phyloP scores from a whole-genome alignment of 2,113 vertebrate genomes.

The Brachirus orientalis region DNA sequence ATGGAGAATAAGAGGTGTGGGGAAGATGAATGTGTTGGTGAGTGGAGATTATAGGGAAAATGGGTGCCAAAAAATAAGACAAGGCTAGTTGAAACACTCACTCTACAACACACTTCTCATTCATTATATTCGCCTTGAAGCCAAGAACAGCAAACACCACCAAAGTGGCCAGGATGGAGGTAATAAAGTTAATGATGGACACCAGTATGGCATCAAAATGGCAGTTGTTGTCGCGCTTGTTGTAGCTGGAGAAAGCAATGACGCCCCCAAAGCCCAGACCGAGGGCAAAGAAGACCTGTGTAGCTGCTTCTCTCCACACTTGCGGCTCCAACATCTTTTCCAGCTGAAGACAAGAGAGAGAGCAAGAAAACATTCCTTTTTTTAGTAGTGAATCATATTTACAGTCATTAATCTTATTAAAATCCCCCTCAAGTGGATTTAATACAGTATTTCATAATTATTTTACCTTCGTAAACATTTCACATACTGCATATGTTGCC shows the following conservation, averaged over 20 bases:
- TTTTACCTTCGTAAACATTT: too few species aligned
- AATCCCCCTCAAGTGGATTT: background rate
- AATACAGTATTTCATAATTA: background rate
- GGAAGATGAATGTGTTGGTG: slow-evolving; percentile 2
- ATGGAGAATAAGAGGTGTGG: background rate
- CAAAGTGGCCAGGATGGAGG: slow-evolving; percentile 94
- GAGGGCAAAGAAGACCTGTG: slow-evolving; percentile 96
- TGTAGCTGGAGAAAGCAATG: slow-evolving; percentile 99
- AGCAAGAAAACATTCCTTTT: too few species aligned
- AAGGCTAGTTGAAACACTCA: slow-evolving; percentile 77
- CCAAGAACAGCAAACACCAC: slow-evolving; percentile 98
- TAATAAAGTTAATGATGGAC: slow-evolving; percentile 97
- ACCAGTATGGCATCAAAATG: slow-evolving; percentile 96
- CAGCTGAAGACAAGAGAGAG: slow-evolving; percentile 77
- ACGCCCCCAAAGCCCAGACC: slow-evolving; percentile 97
- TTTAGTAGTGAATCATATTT: background rate
- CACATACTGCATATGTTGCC: background rate
- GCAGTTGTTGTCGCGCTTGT: slow-evolving; percentile 99
- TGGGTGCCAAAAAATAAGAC: accelerated
- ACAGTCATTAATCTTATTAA: background rate
- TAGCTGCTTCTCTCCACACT: slow-evolving; percentile 97
- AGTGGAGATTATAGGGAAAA: background rate
- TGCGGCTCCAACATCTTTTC: slow-evolving; percentile 99
- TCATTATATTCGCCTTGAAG: slow-evolving; percentile 99
- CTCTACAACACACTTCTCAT: slow-evolving; percentile 98